Evolutionary conservation across 1,140 invertebrate species (phyloP).

Genomic region (Aphaenogaster floridana): DNA sequence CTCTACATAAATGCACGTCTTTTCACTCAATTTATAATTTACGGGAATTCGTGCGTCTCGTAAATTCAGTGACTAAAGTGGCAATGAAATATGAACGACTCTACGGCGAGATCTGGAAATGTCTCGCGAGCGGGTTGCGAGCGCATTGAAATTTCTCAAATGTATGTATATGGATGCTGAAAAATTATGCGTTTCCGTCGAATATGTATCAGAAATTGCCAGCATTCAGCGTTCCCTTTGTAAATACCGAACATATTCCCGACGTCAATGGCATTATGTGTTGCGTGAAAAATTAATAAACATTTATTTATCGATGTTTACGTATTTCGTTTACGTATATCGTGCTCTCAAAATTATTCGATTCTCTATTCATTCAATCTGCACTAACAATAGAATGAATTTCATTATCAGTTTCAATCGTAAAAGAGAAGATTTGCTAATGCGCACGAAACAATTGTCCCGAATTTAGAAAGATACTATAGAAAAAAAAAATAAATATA

Average conservation of each 20-base stretch:
- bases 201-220: conserved; percentile 20
- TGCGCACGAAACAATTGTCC: neutral
- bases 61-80: conserved; percentile 50
- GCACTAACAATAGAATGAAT: neutral
- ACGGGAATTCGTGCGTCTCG: conserved; percentile 29
- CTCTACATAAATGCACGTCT: conserved; percentile 30
- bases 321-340: neutral
- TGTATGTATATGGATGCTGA: conserved; percentile 36
- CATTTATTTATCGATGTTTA: conserved; percentile 22
- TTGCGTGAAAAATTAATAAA: conserved; percentile 43
- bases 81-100: conserved; percentile 57
- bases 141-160: conserved; percentile 39
- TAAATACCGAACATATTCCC: conserved; percentile 42
- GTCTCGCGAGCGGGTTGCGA: conserved; percentile 18
- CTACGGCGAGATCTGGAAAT: conserved; percentile 27
- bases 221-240: conserved; percentile 31
- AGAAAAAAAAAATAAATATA: no score
- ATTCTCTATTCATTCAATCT: neutral
- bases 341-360: conserved; percentile 6
- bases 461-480: neutral
- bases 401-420: neutral
- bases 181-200: conserved; percentile 37
- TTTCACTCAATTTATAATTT: conserved; percentile 52
- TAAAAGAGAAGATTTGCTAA: neutral
- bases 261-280: conserved; percentile 40